A percentile compares a stretch with the other conserved stretches of the same genome.
phyloP scores from a whole-genome alignment of 2,888 invertebrate species.

The Hirtodrosophila cameraria region DNA sequence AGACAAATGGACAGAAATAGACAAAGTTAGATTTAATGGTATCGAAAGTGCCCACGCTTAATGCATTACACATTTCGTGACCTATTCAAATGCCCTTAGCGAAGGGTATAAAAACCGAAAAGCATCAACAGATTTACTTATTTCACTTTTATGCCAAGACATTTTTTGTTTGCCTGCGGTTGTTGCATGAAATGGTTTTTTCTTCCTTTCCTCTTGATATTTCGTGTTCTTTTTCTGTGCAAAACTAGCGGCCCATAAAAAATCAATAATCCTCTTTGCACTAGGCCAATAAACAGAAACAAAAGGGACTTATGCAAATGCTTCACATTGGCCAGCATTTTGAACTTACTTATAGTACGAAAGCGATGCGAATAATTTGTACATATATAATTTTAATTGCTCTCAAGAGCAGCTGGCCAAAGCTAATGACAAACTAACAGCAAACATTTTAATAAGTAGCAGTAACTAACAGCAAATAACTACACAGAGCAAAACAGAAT shows the following conservation, averaged over 20 bases:
- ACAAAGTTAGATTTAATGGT: too few species aligned
- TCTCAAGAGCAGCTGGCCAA: conserved; percentile 32
- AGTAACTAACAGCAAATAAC: conserved; percentile 1
- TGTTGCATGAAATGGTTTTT: conserved; percentile 43
- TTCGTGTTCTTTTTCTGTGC: conserved; percentile 13
- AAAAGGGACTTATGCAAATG: conserved; percentile 52
- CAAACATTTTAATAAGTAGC: background rate
- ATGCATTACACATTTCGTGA: too few species aligned
- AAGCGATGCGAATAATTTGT: conserved; percentile 37
- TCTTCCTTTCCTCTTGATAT: conserved; percentile 9
- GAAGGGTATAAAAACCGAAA: conserved; percentile 11
- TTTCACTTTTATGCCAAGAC: conserved; percentile 47
- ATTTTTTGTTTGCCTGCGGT: conserved; percentile 55
- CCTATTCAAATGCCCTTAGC: too few species aligned
- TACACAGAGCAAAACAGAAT: background rate
- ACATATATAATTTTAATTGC: conserved; percentile 67
- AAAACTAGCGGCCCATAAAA: conserved; percentile 49
- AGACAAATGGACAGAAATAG: too few species aligned
- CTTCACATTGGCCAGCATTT: conserved; percentile 2
- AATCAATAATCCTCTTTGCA: conserved; percentile 76
- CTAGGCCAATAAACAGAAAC: conserved; percentile 52
- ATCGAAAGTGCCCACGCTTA: too few species aligned
- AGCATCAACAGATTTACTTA: conserved; percentile 37
- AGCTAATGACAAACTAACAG: conserved; percentile 50
- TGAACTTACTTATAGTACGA: conserved; percentile 7